Percentiles rank a stretch among this genome's conserved stretches.
phyloP scores from a whole-genome alignment of 2,888 invertebrate genomes.

The Gymnosoma rotundatum region DNA sequence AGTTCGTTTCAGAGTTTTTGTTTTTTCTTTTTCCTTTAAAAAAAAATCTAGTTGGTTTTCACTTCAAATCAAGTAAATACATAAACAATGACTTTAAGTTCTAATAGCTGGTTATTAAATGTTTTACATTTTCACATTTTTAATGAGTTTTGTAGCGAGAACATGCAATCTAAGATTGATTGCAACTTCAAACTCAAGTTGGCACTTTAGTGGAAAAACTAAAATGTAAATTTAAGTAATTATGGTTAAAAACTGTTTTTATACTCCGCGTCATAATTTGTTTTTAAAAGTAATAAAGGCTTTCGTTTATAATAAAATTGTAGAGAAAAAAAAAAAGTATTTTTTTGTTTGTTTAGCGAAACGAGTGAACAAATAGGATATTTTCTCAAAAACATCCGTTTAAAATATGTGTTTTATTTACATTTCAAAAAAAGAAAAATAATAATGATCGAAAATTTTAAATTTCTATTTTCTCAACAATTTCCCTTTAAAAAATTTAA shows the following conservation, averaged over 20 bases:
- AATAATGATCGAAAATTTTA: too few relatives aligned
- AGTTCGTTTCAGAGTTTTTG: background rate
- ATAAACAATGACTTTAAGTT: slow-evolving; percentile 47
- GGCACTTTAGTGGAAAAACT: slow-evolving; percentile 28
- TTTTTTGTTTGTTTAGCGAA: too few relatives aligned
- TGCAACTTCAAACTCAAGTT: slow-evolving; percentile 42
- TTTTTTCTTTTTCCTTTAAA: background rate
- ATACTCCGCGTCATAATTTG: background rate
- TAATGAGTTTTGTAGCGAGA: slow-evolving; percentile 30
- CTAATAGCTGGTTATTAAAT: slow-evolving; percentile 66
- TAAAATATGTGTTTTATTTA: too few relatives aligned
- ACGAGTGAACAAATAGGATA: too few relatives aligned
- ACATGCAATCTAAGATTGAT: slow-evolving; percentile 51
- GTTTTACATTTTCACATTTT: slow-evolving; percentile 63
- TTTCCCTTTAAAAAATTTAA: too few relatives aligned
- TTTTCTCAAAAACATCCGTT: too few relatives aligned
- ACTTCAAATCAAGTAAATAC: slow-evolving; percentile 56
- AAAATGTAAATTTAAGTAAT: slow-evolving; percentile 27
- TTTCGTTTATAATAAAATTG: background rate
- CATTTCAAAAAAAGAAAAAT: too few relatives aligned
- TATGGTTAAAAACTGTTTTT: background rate
- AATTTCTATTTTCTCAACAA: too few relatives aligned
- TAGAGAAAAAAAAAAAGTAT: background rate
- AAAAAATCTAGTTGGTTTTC: slow-evolving; percentile 37
- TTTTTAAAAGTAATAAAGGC: background rate